These are phyloP conservation scores for Bombycilla garrulus DNA, from an alignment of 2,113 vertebrate genomes.

Conservation along the genomic window DNA sequence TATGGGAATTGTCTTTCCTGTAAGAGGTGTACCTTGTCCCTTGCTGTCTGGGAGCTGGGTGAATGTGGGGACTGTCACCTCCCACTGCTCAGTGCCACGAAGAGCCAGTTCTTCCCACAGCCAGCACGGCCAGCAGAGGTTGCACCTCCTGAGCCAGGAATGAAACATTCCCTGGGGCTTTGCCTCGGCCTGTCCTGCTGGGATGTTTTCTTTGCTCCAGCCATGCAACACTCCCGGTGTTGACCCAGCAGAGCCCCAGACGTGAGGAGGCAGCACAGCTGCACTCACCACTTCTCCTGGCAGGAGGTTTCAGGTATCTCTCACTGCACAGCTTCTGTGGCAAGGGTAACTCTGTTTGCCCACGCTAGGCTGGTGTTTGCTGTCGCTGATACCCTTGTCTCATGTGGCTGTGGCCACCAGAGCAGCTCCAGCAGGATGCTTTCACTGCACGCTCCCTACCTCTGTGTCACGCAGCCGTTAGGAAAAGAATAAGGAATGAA, in stretches of 20 bases:
- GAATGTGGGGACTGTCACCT: rapidly evolving
- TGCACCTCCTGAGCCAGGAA: neutral
- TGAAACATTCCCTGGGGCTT: neutral
- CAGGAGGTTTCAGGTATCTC: neutral
- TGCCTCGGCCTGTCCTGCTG: neutral
- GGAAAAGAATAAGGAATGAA: neutral
- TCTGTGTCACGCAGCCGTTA: rapidly evolving
- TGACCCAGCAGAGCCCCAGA: neutral
- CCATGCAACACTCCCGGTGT: rapidly evolving
- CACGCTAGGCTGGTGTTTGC: neutral
- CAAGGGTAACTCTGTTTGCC: neutral
- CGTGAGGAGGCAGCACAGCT: neutral
- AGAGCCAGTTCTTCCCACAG: neutral
- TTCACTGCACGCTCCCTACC: neutral
- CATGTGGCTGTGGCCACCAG: neutral
- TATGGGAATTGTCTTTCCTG: neutral
- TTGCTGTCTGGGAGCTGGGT: neutral
- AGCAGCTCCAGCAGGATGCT: neutral
- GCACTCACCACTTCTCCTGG: neutral
- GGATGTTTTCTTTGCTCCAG: neutral
- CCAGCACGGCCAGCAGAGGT: neutral
- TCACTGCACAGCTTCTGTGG: neutral
- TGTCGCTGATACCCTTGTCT: neutral
- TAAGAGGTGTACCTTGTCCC: too few species aligned
- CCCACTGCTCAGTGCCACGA: neutral